A percentile compares a stretch with the other conserved stretches of the same genome.
phyloP scores from a whole-genome alignment of 2,888 invertebrate genomes.

The Idaea aversata region DNA sequence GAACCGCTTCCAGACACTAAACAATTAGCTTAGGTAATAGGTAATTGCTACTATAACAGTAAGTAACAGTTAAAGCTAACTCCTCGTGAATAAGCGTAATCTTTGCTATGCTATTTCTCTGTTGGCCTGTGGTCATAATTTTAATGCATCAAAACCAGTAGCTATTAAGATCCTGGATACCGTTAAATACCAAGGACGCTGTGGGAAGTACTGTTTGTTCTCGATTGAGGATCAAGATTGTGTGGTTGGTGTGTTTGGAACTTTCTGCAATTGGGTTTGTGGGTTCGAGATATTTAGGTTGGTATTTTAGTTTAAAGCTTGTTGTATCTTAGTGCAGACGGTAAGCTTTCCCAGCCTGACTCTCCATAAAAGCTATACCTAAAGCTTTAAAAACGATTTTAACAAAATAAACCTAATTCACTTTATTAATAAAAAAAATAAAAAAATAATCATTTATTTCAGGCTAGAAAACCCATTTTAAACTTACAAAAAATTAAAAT shows the following conservation, averaged over 20 bases:
- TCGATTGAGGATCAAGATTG: conserved; percentile 16
- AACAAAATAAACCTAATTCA: no score
- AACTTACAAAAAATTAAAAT: no score
- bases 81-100: conserved; percentile 30
- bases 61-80: conserved; percentile 39
- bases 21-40: conserved; percentile 27
- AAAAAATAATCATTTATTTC: no score
- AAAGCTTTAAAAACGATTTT: no score
- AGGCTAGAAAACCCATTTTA: no score
- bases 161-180: conserved; percentile 65
- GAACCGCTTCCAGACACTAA: neutral
- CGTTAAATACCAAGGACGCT: conserved; percentile 71
- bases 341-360: no score
- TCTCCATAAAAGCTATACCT: no score
- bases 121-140: conserved; percentile 46
- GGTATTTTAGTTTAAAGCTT: neutral
- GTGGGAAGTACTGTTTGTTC: conserved; percentile 33
- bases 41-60: conserved; percentile 40
- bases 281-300: neutral
- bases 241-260: neutral
- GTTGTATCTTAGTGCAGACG: no score
- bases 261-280: neutral
- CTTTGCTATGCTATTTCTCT: conserved; percentile 34
- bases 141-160: conserved; percentile 69
- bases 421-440: no score